These are phyloP conservation scores for Macrosoma leucophasiata DNA, from an alignment of 2,888 invertebrate species.

Conservation along the genomic window DNA sequence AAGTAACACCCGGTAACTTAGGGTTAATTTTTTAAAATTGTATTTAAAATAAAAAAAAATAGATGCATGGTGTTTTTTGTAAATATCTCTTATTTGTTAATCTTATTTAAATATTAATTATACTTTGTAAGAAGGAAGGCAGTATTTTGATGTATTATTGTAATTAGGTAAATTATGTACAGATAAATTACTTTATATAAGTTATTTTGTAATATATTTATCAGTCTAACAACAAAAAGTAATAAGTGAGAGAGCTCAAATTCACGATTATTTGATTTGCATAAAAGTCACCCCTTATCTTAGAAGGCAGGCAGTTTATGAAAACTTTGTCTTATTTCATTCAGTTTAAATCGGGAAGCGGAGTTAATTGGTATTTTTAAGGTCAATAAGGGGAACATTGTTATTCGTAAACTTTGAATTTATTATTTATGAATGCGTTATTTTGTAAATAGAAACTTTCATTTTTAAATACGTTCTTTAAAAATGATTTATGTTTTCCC, in stretches of 20 bases:
- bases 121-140: too few species aligned
- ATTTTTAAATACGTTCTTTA: too few species aligned
- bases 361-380: slow-evolving; percentile 42
- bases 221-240: slow-evolving; percentile 24
- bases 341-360: slow-evolving; percentile 49
- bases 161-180: slow-evolving; percentile 11
- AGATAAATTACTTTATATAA: slow-evolving; percentile 20
- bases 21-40: too few species aligned
- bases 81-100: too few species aligned
- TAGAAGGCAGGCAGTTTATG: slow-evolving; percentile 57
- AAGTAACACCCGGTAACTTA: too few species aligned
- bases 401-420: slow-evolving; percentile 17
- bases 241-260: slow-evolving; percentile 44
- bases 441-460: too few species aligned
- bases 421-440: slow-evolving; percentile 6
- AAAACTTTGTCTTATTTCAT: slow-evolving; percentile 67
- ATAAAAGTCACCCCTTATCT: slow-evolving; percentile 71
- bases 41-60: too few species aligned
- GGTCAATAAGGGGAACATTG: slow-evolving; percentile 32
- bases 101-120: too few species aligned
- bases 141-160: slow-evolving; percentile 7
- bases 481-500: too few species aligned
- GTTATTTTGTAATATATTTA: slow-evolving; percentile 11
- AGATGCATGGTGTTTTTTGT: too few species aligned
- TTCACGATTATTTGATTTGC: slow-evolving; percentile 50